Conservation (phyloP, 2,797 vertebrate species). For the Chanos chanos region DNA sequence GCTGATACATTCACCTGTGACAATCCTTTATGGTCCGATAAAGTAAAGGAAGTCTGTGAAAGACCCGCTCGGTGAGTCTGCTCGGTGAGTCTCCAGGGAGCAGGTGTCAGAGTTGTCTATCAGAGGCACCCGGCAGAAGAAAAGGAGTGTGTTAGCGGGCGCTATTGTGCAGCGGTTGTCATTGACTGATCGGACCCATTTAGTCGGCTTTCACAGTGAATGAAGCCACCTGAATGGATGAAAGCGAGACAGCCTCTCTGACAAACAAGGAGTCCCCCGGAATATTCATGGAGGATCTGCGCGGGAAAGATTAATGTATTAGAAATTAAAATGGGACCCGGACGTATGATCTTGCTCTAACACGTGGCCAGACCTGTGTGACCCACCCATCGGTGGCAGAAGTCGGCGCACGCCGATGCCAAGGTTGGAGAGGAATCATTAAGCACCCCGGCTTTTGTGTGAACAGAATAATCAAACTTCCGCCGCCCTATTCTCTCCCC, state of each 20-base stretch:
- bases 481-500: conserved; percentile 73
- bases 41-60: conserved; percentile 83
- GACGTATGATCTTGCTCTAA: conserved; percentile 99
- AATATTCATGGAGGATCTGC: conserved; percentile 99
- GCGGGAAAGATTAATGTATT: conserved; percentile 99
- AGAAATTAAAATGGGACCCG: conserved; percentile 99
- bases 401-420: conserved; percentile 94
- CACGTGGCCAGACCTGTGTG: conserved; percentile 99
- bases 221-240: conserved; percentile 99
- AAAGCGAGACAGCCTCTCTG: conserved; percentile 92
- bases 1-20: conserved; percentile 87
- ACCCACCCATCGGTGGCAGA: conserved; percentile 78
- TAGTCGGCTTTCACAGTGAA: conserved; percentile 91
- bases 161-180: conserved; percentile 93
- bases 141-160: conserved; percentile 82
- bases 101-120: conserved; percentile 95
- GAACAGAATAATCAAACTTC: conserved; percentile 99
- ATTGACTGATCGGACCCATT: conserved; percentile 99
- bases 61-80: conserved; percentile 72
- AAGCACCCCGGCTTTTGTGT: conserved; percentile 96
- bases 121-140: conserved; percentile 90
- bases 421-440: conserved; percentile 98
- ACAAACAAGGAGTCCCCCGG: conserved; percentile 94
- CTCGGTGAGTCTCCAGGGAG: conserved; percentile 73
- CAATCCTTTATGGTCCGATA: conserved; percentile 87